phyloP scores from a whole-genome alignment of 1,140 invertebrate species.

The Alviniconcha marisindica region DNA sequence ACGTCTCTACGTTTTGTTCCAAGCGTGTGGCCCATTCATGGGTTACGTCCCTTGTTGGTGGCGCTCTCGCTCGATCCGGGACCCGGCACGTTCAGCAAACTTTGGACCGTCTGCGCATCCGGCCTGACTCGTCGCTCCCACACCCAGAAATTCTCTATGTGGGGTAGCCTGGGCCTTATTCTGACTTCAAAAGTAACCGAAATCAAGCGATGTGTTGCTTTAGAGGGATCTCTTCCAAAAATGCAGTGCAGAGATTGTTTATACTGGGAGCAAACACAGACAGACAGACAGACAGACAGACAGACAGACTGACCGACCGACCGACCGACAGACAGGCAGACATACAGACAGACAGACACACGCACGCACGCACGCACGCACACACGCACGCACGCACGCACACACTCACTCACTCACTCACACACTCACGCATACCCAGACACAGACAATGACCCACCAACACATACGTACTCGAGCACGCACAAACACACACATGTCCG shows the following conservation, averaged over 20 bases:
- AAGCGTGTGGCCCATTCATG: no score
- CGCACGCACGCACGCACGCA: neutral
- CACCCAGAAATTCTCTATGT: neutral
- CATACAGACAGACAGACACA: neutral
- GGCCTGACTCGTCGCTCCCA: neutral
- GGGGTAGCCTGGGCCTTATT: no score
- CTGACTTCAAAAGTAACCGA: no score
- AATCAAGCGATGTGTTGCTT: neutral
- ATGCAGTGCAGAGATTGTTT: neutral
- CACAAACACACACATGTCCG: neutral
- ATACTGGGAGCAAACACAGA: neutral
- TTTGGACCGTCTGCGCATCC: neutral
- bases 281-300: neutral
- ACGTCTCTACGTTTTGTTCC: no score
- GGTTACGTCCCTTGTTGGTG: no score
- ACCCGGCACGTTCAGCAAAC: slow-evolving; percentile 9
- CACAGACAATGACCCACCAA: neutral
- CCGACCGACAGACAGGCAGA: neutral
- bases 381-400: neutral
- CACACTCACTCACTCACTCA: neutral
- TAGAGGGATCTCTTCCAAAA: no score
- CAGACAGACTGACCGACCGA: neutral
- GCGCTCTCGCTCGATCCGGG: neutral
- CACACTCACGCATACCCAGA: neutral
- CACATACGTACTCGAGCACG: neutral